Conservation (phyloP, 2,797 vertebrate genomes). For the Artibeus lituratus region DNA sequence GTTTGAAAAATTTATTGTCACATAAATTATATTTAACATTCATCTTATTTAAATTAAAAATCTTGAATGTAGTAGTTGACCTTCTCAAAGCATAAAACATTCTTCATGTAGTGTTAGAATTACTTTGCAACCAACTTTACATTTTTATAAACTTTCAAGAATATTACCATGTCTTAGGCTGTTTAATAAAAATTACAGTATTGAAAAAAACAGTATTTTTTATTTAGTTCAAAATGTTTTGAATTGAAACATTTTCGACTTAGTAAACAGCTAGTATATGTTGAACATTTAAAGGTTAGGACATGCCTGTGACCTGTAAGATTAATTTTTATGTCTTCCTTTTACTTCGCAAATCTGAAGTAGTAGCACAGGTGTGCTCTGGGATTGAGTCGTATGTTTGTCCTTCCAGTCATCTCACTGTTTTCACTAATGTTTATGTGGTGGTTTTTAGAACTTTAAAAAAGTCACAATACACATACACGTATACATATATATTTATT, state of each 20-base stretch:
- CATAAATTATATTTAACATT: conserved; percentile 41
- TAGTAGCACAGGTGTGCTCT: not conserved
- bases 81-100: conserved; percentile 60
- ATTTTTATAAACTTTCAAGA: conserved; percentile 51
- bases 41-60: not conserved
- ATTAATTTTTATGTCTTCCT: conserved; percentile 14
- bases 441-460: not conserved
- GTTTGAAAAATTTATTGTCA: conserved; percentile 11
- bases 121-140: conserved; percentile 56
- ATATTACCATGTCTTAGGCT: not conserved
- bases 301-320: not conserved
- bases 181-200: conserved; percentile 20
- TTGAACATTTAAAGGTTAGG: conserved; percentile 17
- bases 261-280: not conserved
- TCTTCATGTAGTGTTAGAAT: conserved; percentile 66
- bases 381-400: not conserved
- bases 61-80: conserved; percentile 43
- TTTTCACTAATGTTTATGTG: conserved; percentile 1
- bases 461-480: not conserved
- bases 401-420: not conserved
- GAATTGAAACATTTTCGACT: not conserved
- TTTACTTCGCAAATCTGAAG: conserved; percentile 22
- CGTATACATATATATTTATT: not conserved
- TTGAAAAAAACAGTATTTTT: conserved; percentile 27
- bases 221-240: conserved; percentile 34